These are phyloP conservation scores for Buteo buteo DNA, from an alignment of 2,113 vertebrate species.

Conservation along the genomic window DNA sequence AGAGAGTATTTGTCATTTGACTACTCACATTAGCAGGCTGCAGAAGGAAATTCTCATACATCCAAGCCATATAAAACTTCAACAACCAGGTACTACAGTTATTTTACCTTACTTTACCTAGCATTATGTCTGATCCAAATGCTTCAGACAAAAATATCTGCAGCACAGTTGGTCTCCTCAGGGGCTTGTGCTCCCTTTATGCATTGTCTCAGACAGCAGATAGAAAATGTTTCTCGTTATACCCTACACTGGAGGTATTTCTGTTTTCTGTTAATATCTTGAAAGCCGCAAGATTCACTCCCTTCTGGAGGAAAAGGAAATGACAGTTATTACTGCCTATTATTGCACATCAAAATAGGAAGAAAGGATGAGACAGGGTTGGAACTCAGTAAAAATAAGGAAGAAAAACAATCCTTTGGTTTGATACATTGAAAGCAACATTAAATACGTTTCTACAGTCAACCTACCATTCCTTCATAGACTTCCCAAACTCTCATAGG, in stretches of 20 bases:
- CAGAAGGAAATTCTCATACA: neutral
- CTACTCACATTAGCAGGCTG: neutral
- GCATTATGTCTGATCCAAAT: neutral
- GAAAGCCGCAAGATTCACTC: neutral
- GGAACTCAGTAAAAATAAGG: neutral
- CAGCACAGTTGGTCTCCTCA: constrained; percentile 1
- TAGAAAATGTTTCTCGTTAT: neutral
- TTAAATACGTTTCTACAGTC: neutral
- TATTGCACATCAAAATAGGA: neutral
- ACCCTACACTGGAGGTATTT: neutral
- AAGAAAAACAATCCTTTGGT: neutral
- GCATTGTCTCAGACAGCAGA: neutral
- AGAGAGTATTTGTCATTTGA: neutral
- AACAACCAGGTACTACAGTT: neutral
- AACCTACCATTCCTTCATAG: neutral
- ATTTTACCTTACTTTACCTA: neutral
- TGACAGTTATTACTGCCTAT: constrained; percentile 9
- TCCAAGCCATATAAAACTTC: neutral
- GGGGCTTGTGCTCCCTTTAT: neutral
- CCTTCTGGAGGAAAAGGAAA: constrained; percentile 10
- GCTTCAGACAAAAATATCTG: constrained; percentile 19
- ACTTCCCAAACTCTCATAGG: neutral
- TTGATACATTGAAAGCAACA: neutral
- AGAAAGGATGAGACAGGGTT: neutral
- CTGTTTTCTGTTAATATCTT: neutral